Evolutionary conservation across 1,140 invertebrate species (phyloP), one percentile per base, ranked within the genome.

Genomic region (Drosophila arawakana): DNA sequence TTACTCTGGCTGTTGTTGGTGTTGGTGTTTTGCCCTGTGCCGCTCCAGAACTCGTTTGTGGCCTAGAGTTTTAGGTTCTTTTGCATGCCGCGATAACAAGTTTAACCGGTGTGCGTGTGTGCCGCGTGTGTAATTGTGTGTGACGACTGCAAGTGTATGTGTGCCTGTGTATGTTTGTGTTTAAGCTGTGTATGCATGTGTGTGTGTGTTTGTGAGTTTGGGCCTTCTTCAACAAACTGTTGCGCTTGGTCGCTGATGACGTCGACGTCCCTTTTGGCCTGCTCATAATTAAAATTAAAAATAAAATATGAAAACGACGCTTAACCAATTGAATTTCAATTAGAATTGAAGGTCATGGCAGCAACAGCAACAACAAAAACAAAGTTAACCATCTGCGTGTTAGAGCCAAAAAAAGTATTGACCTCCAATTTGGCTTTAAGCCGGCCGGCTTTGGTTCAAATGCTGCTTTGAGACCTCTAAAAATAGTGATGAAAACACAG

Each of bases 71-170:
- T 86, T 78, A 43, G 79, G 78, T 74, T 88, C 80, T 80, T 76
- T 76, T 86, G 82, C 82, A 88, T 86, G 82, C 82, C 78, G 76
- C 80, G 80, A 88, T 88, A 88, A 88, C 83, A 89, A 88, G 83
- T 88, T 88, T 78, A 83, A 88, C 83, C 83, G 83, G 83, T 86
- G 81, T 85, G 82, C 77, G 82, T 88, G 82, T 82, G 72, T 73
- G 82, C 76, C 81, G 80, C 47, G 65, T 63, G 67, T 82, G 62
- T 65, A 58, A 61, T 37, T 81, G 58, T 60, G 70, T 66, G 44
- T 78, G 66, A 60, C 61, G 77, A 46, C 49, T 39, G 61, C 67
- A 13, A 43, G 50, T 69, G 43, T 59, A 21, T 21, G 58, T 55
- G 57, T 76, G 9, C n/a, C 10, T 13, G 44, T 7, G 4, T 41